Base-by-base conservation (phyloP, 2,797 vertebrate species). In the Ctenopoma multispine region DNA sequence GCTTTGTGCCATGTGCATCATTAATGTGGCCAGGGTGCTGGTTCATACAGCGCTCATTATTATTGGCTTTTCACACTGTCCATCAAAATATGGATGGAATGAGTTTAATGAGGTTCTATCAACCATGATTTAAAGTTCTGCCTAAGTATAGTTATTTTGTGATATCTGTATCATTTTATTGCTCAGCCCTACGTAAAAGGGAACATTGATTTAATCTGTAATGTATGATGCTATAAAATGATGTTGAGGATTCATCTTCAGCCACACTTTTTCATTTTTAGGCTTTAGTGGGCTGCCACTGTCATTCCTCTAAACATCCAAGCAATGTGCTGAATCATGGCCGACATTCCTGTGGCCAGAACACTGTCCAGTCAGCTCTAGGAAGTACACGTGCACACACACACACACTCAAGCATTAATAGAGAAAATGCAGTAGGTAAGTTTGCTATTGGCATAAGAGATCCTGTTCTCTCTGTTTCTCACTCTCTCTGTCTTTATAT, bases 261-360 rank as follows among this genome's bases (percentile, higher is more conserved):
- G 41, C 53, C 61, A 44, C 7, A 5, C 27, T 12, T 63, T 79
- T 66, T 77, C 69, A 73, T 73, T 63, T 76, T 69, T 57, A 59
- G 53, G 61, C 74, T 70, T 73, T 53, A 66, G 71, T 77, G 63
- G 56, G 58, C 58, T 72, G 54, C 75, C 47, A 27, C 75, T 79
- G 81, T 85, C 74, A 67, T 77, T 46, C 69, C 80, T 77, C 81
- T 76, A 73, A 90, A 87, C 83, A 88, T 79, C 81, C 81, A 72
- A 87, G 72, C 86, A 90, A 90, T 93, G 81, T 92, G 92, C 91
- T 92, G 90, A 92, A 84, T 93, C 91, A 92, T 90, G 81, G 81
- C 75, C 7, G 65, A 77, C 86, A 92, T 92, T 92, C 90, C 86
- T 91, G 85, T 87, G 85, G 87, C 75, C 79, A 64, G 69, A 81